Conservation (phyloP, 2,888 invertebrate genomes). For the Liposcelis brunnea region DNA sequence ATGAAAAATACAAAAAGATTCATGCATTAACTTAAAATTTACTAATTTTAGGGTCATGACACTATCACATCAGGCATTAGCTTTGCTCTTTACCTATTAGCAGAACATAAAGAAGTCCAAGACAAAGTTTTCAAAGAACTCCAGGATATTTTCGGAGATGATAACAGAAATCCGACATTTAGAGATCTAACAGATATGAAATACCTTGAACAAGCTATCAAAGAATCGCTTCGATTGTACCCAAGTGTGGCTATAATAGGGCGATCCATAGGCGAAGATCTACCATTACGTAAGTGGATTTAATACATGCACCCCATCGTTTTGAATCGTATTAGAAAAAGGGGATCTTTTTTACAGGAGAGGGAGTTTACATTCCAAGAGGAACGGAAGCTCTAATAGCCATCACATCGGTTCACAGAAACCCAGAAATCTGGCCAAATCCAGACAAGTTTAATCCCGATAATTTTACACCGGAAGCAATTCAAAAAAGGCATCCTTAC, state of each 20-base stretch:
- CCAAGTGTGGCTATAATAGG: constrained; percentile 3
- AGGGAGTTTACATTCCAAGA: background rate
- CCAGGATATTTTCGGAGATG: background rate
- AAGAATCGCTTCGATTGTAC: constrained; percentile 1
- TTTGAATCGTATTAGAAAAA: too few relatives aligned
- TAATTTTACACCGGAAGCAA: background rate
- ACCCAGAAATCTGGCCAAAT: background rate
- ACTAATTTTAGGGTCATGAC: constrained; percentile 4
- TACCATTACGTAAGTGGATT: background rate
- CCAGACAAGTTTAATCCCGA: constrained; percentile 6
- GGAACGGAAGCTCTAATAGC: background rate
- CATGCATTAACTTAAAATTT: background rate
- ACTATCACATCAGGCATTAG: constrained; percentile 2
- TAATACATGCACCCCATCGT: too few relatives aligned
- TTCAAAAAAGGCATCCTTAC: constrained; percentile 3
- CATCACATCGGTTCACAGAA: background rate
- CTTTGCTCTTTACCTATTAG: constrained; percentile 2
- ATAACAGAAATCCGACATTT: background rate
- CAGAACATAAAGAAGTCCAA: background rate
- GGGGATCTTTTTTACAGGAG: constrained; percentile 1
- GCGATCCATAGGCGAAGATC: background rate
- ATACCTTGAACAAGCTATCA: constrained; percentile 1
- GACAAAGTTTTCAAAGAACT: constrained; percentile 3
- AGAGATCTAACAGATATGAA: constrained; percentile 1
- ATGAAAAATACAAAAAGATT: background rate